These are phyloP conservation scores for silkworm (Bombyx mori) DNA, from an alignment of 1,140 invertebrate genomes.

Conservation along the genomic window ASM3026992v2 NC_085119.1:9963001-9963500, in stretches of 20 bases:
- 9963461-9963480: constrained; percentile 41
- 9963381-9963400: too few relatives aligned
- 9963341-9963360: neutral
- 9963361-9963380: too few relatives aligned
- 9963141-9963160: neutral
- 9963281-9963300: neutral
- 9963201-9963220: too few relatives aligned
- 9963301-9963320: too few relatives aligned
- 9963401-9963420: neutral
- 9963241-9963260: neutral
- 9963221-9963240: too few relatives aligned
- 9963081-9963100: constrained; percentile 4
- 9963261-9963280: neutral
- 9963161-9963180: constrained; percentile 5
- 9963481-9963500: constrained; percentile 41
- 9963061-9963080: constrained; percentile 2
- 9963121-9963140: too few relatives aligned
- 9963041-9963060: constrained; percentile 9
- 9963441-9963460: neutral
- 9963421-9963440: neutral
- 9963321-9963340: neutral
- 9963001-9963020: neutral
- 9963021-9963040: constrained; percentile 2
- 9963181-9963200: neutral
- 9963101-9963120: constrained; percentile 3